phyloP scores from a whole-genome alignment of 1,140 invertebrate species.

The Cydia amplana region DNA sequence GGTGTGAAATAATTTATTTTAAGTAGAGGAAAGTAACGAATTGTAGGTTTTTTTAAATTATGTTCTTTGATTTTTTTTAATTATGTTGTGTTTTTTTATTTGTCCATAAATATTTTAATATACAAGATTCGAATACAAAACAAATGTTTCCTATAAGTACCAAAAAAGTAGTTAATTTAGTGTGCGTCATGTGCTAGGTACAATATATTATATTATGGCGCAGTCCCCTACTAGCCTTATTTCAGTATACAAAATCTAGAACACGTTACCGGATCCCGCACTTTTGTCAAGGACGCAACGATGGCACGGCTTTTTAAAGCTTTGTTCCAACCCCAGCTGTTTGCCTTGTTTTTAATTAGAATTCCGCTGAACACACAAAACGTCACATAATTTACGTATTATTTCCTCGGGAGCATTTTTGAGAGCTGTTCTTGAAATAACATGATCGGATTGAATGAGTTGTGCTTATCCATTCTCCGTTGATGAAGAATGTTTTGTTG shows the following conservation, averaged over 20 bases:
- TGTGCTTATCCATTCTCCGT: background rate
- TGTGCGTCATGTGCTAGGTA: no score
- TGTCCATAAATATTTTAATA: no score
- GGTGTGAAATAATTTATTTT: no score
- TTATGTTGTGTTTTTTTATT: no score
- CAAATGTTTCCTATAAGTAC: background rate
- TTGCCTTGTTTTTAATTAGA: slow-evolving; percentile 14
- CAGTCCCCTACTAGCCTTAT: background rate
- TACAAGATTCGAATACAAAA: no score
- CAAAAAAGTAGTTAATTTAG: background rate
- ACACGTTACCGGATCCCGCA: background rate
- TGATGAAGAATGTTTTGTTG: slow-evolving; percentile 3
- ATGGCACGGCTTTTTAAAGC: background rate
- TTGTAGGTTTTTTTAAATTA: no score
- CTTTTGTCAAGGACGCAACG: background rate
- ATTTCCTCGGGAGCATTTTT: background rate
- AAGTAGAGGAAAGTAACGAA: no score
- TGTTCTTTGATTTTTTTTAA: no score
- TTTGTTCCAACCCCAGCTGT: background rate
- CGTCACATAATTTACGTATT: background rate
- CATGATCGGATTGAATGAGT: background rate
- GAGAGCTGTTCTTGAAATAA: background rate
- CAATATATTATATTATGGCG: no score
- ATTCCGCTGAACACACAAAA: background rate
- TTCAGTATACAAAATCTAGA: background rate